These are phyloP conservation scores for Anarrhichthys ocellatus DNA, from an alignment of 2,113 vertebrate genomes.

Conservation along the genomic window DNA sequence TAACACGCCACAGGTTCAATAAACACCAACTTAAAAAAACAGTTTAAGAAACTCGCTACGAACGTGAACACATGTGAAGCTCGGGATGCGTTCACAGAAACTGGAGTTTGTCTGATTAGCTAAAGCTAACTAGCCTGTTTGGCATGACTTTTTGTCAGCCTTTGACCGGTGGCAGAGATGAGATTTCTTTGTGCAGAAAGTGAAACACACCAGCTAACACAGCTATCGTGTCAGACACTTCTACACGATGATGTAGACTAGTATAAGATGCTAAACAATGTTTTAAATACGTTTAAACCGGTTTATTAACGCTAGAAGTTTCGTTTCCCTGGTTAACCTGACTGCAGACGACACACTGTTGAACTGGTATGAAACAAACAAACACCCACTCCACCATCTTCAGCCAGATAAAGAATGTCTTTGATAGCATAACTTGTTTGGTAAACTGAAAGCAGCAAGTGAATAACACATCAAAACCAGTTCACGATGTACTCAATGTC, in stretches of 20 bases:
- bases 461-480: neutral
- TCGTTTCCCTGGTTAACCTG: neutral
- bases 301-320: slow-evolving; percentile 1
- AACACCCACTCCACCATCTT: neutral
- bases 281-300: neutral
- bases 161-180: slow-evolving; percentile 54
- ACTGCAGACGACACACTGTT: neutral
- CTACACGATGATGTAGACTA: neutral
- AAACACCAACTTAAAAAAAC: neutral
- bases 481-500: neutral
- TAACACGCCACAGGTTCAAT: neutral
- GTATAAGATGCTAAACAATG: rapidly evolving
- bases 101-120: slow-evolving; percentile 21
- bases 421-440: neutral
- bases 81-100: neutral
- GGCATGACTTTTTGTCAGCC: neutral
- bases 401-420: neutral
- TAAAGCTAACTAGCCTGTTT: slow-evolving; percentile 48
- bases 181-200: slow-evolving; percentile 9
- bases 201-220: neutral
- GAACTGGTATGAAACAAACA: neutral
- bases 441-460: neutral
- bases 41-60: neutral
- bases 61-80: neutral
- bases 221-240: neutral